Conservation (phyloP, 2,797 vertebrate species). For the Hippopotamyrus pictus region DNA sequence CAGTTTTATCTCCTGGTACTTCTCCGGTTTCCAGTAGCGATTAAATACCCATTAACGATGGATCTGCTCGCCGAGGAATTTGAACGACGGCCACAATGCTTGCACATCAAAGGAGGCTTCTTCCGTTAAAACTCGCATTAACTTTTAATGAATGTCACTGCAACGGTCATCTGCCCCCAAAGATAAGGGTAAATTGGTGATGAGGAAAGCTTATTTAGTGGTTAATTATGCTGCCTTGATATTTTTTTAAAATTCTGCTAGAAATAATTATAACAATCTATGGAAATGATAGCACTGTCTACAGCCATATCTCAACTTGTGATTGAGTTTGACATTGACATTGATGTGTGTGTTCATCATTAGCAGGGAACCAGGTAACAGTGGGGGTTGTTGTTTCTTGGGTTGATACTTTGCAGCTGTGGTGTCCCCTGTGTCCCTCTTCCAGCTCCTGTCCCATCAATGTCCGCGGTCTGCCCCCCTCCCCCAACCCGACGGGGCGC, state of each 20-base stretch:
- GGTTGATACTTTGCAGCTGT: background rate
- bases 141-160: background rate
- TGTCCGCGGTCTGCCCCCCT: background rate
- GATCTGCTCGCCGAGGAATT: background rate
- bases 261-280: background rate
- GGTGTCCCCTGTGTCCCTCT: background rate
- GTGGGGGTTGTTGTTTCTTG: background rate
- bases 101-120: background rate
- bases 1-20: background rate
- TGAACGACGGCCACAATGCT: background rate
- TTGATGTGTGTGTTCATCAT: background rate
- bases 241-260: background rate
- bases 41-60: background rate
- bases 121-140: background rate
- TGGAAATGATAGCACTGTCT: background rate
- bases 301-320: background rate
- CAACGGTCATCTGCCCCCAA: background rate
- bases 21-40: background rate
- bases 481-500: constrained; percentile 15
- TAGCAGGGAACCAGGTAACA: background rate
- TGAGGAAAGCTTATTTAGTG: background rate
- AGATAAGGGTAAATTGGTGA: background rate
- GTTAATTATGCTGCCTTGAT: background rate
- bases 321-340: background rate
- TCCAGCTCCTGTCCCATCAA: background rate